phyloP scores from a whole-genome alignment of 1,140 invertebrate genomes.

The Euura lappo region DNA sequence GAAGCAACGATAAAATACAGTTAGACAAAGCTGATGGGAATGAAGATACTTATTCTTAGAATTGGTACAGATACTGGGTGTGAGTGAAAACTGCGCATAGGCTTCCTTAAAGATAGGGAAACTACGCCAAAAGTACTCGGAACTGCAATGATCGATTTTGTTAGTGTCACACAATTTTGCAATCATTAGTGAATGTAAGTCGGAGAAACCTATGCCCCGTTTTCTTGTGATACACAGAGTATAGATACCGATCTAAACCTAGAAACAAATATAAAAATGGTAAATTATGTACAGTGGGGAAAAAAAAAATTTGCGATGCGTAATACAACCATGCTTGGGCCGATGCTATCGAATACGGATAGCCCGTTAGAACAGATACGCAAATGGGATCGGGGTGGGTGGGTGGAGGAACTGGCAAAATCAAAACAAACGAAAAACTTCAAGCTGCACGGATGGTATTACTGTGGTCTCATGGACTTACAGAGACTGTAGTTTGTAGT shows the following conservation, averaged over 20 bases:
- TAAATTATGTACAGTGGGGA: slow-evolving; percentile 1
- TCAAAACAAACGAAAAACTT: not conserved
- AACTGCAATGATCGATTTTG: no score
- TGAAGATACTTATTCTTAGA: not conserved
- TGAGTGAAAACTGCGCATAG: slow-evolving; percentile 12
- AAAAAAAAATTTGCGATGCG: not conserved
- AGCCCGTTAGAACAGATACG: not conserved
- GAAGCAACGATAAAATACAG: slow-evolving; percentile 19
- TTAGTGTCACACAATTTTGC: no score
- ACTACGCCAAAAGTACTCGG: no score
- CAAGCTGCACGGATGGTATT: not conserved
- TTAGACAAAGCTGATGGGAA: slow-evolving; percentile 10
- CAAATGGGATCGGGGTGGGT: not conserved
- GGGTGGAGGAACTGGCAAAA: slow-evolving; percentile 8
- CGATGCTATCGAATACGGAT: slow-evolving; percentile 5
- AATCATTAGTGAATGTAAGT: not conserved
- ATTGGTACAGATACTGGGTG: not conserved
- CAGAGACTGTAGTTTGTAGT: not conserved
- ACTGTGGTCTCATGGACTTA: not conserved
- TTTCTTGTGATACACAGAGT: slow-evolving; percentile 3
- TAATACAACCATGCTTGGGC: slow-evolving; percentile 12
- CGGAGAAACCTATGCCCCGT: not conserved
- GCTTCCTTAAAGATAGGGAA: not conserved
- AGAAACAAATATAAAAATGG: not conserved
- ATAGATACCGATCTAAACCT: not conserved